A percentile compares a stretch with the other conserved stretches of the same genome.
phyloP scores from a whole-genome alignment of 2,888 invertebrate genomes.

The Cataglyphis altisquamis region DNA sequence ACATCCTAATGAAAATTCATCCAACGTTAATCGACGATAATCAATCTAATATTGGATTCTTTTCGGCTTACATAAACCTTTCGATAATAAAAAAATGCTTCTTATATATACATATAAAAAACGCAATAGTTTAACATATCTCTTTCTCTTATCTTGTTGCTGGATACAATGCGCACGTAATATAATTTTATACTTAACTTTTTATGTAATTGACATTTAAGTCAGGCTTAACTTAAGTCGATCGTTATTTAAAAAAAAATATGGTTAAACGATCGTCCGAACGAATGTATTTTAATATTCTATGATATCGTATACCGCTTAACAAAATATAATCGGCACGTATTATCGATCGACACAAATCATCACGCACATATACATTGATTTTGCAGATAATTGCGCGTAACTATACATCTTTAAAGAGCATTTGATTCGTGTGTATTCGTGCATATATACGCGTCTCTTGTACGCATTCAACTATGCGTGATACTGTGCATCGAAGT shows the following conservation, averaged over 20 bases:
- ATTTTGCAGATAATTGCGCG: constrained; percentile 22
- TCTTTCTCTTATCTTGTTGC: constrained; percentile 9
- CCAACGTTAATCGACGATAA: not conserved
- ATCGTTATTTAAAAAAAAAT: constrained; percentile 17
- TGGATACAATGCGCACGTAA: constrained; percentile 58
- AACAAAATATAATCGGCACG: constrained; percentile 46
- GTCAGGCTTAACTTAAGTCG: constrained; percentile 25
- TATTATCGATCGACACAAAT: constrained; percentile 17
- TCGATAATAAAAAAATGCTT: not conserved
- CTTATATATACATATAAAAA: not conserved
- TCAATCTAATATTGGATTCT: not conserved
- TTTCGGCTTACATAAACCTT: not conserved
- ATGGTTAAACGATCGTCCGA: constrained; percentile 31
- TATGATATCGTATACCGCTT: not conserved
- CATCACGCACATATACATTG: constrained; percentile 13
- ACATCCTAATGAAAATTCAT: not conserved
- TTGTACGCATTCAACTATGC: constrained; percentile 9
- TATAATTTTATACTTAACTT: constrained; percentile 19
- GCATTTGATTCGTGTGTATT: constrained; percentile 4
- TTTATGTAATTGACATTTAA: constrained; percentile 10
- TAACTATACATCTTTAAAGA: constrained; percentile 24
- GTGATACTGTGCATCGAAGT: constrained; percentile 56
- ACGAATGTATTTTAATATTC: constrained; percentile 6
- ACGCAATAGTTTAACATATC: constrained; percentile 2
- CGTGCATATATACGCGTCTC: constrained; percentile 39